Evolutionary conservation across 2,113 vertebrate genomes (phyloP), one percentile per base, ranked within the genome.

Genomic region (Equus przewalskii): DNA sequence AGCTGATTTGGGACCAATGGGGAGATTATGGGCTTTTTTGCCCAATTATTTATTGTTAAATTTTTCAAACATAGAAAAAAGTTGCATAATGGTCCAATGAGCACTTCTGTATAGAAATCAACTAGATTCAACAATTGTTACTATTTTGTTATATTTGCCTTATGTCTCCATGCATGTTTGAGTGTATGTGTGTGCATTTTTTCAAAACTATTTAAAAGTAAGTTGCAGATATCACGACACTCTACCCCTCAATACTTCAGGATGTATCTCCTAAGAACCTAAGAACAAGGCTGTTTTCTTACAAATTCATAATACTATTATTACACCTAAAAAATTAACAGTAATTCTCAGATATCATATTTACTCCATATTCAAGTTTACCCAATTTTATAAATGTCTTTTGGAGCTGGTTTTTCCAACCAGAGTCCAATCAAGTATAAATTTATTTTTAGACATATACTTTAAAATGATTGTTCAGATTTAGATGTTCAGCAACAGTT

Each of bases 181-280:
- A 54, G 6, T 13, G 10, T 30, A 54, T 46, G 9, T 22, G 7
- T 56, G 7, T 88, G 19, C n/a, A n/a, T 64, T 82, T 84, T 93
- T 78, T 84, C 30, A 33, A 44, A 92, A 89, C n/a, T 65, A 82
- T 18, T 76, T 83, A 72, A 65, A 92, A 87, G 22, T 88, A 54
- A 78, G 58, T 80, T 67, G 7, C 7, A 70, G 76, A n/a, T 18
- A 84, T 80, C 36, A 54, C 67, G 58, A 62, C 24, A 46, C 21
- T 36, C 85, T 89, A 79, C 4, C 44, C n/a, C 22, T 94, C 49
- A 85, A 26, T 56, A 69, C 10, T 51, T 88, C 73, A 91, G 26
- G 9, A n/a, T 54, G 8, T 41, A 79, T 96, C 14, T 86, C 18
- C 49, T 73, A 93, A 90, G 22, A 90, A 64, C 18, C 49, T 73